Conservation (phyloP, 2,888 invertebrate genomes). For the Candidula unifasciata region DNA sequence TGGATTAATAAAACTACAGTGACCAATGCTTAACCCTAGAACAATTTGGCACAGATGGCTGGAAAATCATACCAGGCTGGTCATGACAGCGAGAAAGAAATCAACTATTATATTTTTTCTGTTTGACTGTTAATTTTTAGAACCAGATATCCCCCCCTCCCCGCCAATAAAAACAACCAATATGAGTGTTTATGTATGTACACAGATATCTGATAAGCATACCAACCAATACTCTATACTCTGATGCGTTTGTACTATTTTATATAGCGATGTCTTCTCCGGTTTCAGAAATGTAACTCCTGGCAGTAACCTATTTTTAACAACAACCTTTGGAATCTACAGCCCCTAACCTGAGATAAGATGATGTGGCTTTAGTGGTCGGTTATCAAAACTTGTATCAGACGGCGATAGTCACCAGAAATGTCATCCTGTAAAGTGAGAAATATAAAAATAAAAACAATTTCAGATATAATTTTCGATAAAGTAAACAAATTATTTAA, state of each 20-base stretch:
- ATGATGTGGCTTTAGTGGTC: neutral
- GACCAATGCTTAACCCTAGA: no score
- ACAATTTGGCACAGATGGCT: no score
- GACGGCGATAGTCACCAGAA: conserved; percentile 75
- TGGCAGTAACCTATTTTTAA: neutral
- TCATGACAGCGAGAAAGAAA: no score
- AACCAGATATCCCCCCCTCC: no score
- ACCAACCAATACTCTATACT: neutral
- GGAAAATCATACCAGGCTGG: no score
- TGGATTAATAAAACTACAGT: no score
- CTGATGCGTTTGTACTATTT: neutral
- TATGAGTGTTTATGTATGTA: no score
- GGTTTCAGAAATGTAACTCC: neutral
- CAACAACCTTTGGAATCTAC: neutral
- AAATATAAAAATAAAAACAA: neutral
- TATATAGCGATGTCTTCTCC: no score
- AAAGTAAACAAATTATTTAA: neutral
- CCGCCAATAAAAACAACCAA: no score
- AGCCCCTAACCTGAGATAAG: neutral
- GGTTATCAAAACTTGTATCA: conserved; percentile 67
- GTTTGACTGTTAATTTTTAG: no score
- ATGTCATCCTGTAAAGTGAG: conserved; percentile 68
- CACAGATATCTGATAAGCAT: no score
- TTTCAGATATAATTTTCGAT: neutral
- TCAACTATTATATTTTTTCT: no score